These are phyloP conservation scores for Thunnus maccoyii DNA, from an alignment of 2,113 vertebrate genomes.

Conservation along the genomic window DNA sequence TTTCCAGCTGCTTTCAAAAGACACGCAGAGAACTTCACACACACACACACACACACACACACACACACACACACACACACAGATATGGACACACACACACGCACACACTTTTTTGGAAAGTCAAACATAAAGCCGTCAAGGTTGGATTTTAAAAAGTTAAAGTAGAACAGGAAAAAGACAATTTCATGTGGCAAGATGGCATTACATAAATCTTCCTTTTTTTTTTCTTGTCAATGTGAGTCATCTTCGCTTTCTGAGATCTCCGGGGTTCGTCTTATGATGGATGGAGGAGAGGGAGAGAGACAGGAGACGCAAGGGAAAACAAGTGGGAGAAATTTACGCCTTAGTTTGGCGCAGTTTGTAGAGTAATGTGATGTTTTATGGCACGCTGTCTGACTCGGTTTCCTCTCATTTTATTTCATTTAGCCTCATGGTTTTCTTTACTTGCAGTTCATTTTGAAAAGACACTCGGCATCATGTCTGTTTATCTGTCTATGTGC, in stretches of 20 bases:
- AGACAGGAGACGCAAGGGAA: slow-evolving; percentile 49
- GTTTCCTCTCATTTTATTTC: slow-evolving; percentile 69
- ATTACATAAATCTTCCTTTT: slow-evolving; percentile 40
- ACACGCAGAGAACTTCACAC: slow-evolving; percentile 31
- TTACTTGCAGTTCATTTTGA: slow-evolving; percentile 48
- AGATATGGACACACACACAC: slow-evolving; percentile 1
- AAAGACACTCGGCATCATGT: slow-evolving; percentile 46
- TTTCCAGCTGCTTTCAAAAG: slow-evolving; percentile 80
- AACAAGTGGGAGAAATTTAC: slow-evolving; percentile 74
- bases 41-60: neutral
- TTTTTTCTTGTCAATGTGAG: slow-evolving; percentile 45
- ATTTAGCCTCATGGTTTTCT: slow-evolving; percentile 47
- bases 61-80: neutral
- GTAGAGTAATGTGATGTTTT: slow-evolving; percentile 65
- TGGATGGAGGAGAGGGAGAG: slow-evolving; percentile 40
- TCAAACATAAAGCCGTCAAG: slow-evolving; percentile 18
- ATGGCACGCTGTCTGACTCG: slow-evolving; percentile 69
- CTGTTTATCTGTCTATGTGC: slow-evolving; percentile 32
- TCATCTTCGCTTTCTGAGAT: slow-evolving; percentile 51
- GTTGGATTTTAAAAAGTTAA: slow-evolving; percentile 19
- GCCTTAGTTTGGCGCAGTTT: slow-evolving; percentile 68
- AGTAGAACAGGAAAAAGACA: slow-evolving; percentile 41
- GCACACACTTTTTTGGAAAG: slow-evolving; percentile 29
- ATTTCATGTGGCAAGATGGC: slow-evolving; percentile 26
- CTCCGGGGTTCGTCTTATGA: slow-evolving; percentile 49